phyloP scores from a whole-genome alignment of 2,888 invertebrate species.

The Candidula unifasciata region DNA sequence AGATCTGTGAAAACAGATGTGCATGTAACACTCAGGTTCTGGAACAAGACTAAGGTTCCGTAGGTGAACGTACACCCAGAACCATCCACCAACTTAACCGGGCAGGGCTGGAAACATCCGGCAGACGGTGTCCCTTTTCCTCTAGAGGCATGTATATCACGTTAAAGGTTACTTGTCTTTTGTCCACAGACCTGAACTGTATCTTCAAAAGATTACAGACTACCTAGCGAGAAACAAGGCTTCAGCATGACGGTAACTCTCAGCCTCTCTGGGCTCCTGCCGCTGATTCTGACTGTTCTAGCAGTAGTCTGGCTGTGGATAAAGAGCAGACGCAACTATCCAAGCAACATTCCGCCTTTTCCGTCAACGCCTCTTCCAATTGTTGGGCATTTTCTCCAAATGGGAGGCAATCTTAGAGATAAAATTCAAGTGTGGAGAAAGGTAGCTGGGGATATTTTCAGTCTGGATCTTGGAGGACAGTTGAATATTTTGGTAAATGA shows the following conservation, averaged over 20 bases:
- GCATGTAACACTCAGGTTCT: too few relatives aligned
- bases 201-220: too few relatives aligned
- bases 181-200: too few relatives aligned
- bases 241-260: not conserved
- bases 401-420: slow-evolving; percentile 28
- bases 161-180: too few relatives aligned
- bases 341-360: slow-evolving; percentile 43
- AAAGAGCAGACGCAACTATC: not conserved
- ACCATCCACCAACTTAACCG: too few relatives aligned
- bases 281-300: not conserved
- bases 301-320: not conserved
- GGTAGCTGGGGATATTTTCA: slow-evolving; percentile 48
- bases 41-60: too few relatives aligned
- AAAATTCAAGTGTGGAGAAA: slow-evolving; percentile 35
- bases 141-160: too few relatives aligned
- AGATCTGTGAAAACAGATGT: too few relatives aligned
- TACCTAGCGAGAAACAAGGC: too few relatives aligned
- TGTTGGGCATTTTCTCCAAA: slow-evolving; percentile 44
- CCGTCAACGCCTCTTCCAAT: slow-evolving; percentile 44
- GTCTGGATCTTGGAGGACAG: slow-evolving; percentile 42
- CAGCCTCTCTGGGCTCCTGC: not conserved
- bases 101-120: too few relatives aligned
- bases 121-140: too few relatives aligned
- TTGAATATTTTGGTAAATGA: slow-evolving; percentile 52
- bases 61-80: too few relatives aligned